Conservation (phyloP, 2,113 vertebrate species). For the Myiozetetes cayanensis region DNA sequence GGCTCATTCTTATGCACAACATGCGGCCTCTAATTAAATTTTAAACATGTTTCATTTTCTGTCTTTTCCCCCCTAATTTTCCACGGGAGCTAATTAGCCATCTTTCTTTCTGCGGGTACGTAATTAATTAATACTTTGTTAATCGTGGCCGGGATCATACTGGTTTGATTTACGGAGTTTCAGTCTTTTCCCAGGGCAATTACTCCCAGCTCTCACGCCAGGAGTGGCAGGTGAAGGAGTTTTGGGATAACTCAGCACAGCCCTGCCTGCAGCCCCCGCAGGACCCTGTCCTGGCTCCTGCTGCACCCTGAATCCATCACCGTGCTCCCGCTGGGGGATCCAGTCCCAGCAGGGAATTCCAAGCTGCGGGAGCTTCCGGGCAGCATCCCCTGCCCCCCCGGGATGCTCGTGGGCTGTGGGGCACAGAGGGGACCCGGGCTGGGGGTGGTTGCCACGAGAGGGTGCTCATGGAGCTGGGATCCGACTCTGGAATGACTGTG, state of each 20-base stretch:
- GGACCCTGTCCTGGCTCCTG: not conserved
- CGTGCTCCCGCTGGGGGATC: not conserved
- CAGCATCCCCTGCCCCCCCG: not conserved
- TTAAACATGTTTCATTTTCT: constrained; percentile 40
- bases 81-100: constrained; percentile 28
- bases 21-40: constrained; percentile 28
- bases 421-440: fast-evolving
- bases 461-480: not conserved
- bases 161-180: not conserved
- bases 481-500: fast-evolving
- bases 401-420: not conserved
- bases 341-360: not conserved
- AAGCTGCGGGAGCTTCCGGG: not conserved
- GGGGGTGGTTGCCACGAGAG: not conserved
- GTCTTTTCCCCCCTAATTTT: not conserved
- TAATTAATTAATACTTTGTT: constrained; percentile 45
- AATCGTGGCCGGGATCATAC: not conserved
- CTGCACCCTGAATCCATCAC: not conserved
- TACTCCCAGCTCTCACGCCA: not conserved
- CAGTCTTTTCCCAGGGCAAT: not conserved
- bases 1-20: constrained; percentile 30
- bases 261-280: not conserved
- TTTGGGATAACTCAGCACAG: not conserved
- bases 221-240: not conserved
- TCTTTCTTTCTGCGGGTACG: not conserved